Base-by-base conservation (phyloP, 1,140 invertebrate genomes). In the Listronotus oregonensis region DNA sequence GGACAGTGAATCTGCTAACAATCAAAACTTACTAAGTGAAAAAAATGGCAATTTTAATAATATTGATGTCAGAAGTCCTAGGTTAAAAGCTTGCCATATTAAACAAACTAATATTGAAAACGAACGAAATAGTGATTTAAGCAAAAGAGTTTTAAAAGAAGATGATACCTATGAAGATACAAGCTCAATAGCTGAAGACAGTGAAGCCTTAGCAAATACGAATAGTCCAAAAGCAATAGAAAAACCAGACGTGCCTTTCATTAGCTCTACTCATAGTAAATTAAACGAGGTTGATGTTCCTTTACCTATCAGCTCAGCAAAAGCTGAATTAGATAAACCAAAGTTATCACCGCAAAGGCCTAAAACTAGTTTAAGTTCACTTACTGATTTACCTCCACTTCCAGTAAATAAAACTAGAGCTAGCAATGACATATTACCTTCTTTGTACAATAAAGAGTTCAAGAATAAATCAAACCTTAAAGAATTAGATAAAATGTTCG, bases 381-480 rank as follows among this genome's bases (percentile, higher is more conserved):
- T 69, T 37, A 18, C 54, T 12, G 73, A 74, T 66, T 49, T 75
- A 21, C 68, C 73, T 9, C 70, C 75, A 8, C 43, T 74, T 11
- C 66, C 47, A 57, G 37, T 75, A 9, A 73, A 71, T 56, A 78
- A 77, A 67, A 56, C 71, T 32, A 51, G 65, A 37, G 49, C 61
- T 3, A 60, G 40, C 31, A 73, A 61, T 50, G 75, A 75, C 55
- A 67, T 78, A 42, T 65, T 76, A 18, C 74, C 77, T 8, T 76
- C 76, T 15, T 68, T 75, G 18, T 77, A 77, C 52, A 73, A 43
- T 14, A 78, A 73, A 61, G 73, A 73, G 51, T 74, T 71, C 56
- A 71, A 70, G 51, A 69, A 72, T 17, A 76, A 71, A 59, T 47
- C 56, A 6, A 73, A 66, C 59, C 49, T 64, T 54, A 72, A 69